Evolutionary conservation across 2,113 vertebrate genomes (phyloP).

Genomic region (Arvicanthis niloticus): DNA sequence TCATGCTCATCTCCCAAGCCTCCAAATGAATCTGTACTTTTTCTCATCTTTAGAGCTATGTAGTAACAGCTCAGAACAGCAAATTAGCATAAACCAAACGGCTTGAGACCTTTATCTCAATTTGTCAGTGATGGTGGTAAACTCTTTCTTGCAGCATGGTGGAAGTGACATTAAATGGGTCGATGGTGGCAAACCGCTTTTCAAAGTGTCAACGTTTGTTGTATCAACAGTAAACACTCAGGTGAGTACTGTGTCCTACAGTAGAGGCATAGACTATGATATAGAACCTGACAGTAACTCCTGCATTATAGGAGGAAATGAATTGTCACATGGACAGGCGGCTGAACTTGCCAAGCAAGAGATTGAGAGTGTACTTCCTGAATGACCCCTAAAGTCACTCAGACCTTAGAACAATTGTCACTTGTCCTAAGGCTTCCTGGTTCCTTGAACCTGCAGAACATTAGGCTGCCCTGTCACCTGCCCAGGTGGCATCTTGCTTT

Average conservation of each 20-base stretch:
- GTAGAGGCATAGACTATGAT: not conserved
- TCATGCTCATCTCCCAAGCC: not conserved
- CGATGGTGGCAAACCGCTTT: slow-evolving; percentile 95
- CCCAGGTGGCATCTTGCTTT: not conserved
- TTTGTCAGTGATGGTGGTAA: not conserved
- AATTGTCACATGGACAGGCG: not conserved
- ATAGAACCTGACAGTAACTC: not conserved
- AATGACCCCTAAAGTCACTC: not conserved
- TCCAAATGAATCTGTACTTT: not conserved
- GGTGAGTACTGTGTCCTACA: slow-evolving; percentile 84
- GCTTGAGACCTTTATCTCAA: not conserved
- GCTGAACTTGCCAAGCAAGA: not conserved
- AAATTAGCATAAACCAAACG: slow-evolving; percentile 11
- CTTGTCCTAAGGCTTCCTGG: not conserved
- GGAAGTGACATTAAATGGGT: slow-evolving; percentile 96
- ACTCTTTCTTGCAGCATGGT: slow-evolving; percentile 81
- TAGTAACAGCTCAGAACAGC: not conserved
- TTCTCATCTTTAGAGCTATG: not conserved
- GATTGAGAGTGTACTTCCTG: not conserved
- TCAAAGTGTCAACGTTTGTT: slow-evolving; percentile 94
- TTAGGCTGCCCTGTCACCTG: not conserved
- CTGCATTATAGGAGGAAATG: not conserved
- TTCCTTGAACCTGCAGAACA: not conserved
- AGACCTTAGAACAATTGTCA: not conserved
- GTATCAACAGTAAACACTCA: slow-evolving; percentile 98